A percentile compares a stretch with the other conserved stretches of the same genome.
Evolutionary conservation across 1,140 invertebrate genomes (phyloP).

Genomic region (Steinernema khuongi): DNA sequence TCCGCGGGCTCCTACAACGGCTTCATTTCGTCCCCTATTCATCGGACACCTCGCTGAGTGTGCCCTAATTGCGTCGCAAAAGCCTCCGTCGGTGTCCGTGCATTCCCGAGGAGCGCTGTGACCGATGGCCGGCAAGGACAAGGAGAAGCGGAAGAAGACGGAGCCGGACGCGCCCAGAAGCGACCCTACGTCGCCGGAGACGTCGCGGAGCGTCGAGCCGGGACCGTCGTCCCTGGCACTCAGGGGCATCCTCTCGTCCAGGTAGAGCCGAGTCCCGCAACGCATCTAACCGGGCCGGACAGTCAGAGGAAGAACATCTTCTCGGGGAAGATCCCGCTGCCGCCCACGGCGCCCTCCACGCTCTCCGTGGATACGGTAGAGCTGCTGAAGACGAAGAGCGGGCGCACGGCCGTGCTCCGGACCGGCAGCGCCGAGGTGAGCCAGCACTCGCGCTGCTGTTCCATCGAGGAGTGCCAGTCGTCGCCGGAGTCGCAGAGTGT

Average conservation of each 20-base stretch:
- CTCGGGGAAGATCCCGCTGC: background rate
- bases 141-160: slow-evolving; percentile 1
- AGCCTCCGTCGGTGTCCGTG: background rate
- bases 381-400: background rate
- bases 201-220: background rate
- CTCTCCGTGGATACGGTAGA: slow-evolving; percentile 16
- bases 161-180: background rate
- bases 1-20: background rate
- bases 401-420: background rate
- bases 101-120: too few species aligned
- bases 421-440: background rate
- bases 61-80: background rate
- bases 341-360: background rate
- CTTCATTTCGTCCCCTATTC: slow-evolving; percentile 13
- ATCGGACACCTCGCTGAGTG: background rate
- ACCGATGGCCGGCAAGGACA: slow-evolving; percentile 8
- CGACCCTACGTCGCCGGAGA: background rate
- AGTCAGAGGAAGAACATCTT: background rate
- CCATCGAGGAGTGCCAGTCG: background rate
- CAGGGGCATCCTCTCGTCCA: background rate
- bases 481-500: background rate
- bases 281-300: background rate
- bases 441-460: background rate
- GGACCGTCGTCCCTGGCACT: background rate
- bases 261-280: background rate